Percentiles rank a stretch among this genome's conserved stretches.
Conservation (phyloP, 1,140 invertebrate genomes). For the Aphelenchoides avenae region DNA sequence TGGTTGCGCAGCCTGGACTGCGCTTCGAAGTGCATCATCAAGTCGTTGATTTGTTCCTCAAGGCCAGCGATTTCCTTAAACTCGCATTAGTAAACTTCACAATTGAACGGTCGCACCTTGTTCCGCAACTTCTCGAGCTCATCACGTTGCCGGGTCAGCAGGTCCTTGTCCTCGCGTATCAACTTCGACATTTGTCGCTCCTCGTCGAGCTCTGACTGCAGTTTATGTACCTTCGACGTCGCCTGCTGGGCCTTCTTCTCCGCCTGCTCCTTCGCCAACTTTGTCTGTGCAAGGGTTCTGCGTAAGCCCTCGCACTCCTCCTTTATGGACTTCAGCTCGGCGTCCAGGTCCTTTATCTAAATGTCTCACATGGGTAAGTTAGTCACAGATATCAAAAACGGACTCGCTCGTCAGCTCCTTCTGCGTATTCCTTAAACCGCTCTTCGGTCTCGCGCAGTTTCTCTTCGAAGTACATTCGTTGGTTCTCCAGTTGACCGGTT, state of each 20-base stretch:
- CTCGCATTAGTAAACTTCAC: conserved; percentile 5
- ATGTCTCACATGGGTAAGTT: background rate
- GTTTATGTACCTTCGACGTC: conserved; percentile 66
- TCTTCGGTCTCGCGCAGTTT: conserved; percentile 68
- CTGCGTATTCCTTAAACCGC: conserved; percentile 60
- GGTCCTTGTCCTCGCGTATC: conserved; percentile 72
- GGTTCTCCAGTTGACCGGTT: conserved; percentile 91
- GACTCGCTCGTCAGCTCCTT: conserved; percentile 57
- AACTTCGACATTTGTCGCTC: conserved; percentile 74
- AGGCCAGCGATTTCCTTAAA: conserved; percentile 72
- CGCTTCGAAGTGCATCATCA: conserved; percentile 92
- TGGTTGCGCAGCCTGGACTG: conserved; percentile 61
- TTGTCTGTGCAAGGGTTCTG: conserved; percentile 35
- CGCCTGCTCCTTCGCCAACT: conserved; percentile 55
- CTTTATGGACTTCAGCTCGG: conserved; percentile 22
- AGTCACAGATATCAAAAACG: conserved; percentile 26
- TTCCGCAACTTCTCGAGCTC: conserved; percentile 43
- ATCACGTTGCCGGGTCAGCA: conserved; percentile 71
- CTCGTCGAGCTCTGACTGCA: conserved; percentile 70
- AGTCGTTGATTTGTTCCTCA: conserved; percentile 82
- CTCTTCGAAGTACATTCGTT: conserved; percentile 86
- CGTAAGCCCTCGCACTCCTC: conserved; percentile 15
- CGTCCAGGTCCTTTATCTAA: conserved; percentile 25
- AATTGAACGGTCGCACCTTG: background rate
- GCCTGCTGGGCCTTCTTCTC: conserved; percentile 62